Conservation (phyloP, 2,797 vertebrate species). For the Syngnathus rostellatus region DNA sequence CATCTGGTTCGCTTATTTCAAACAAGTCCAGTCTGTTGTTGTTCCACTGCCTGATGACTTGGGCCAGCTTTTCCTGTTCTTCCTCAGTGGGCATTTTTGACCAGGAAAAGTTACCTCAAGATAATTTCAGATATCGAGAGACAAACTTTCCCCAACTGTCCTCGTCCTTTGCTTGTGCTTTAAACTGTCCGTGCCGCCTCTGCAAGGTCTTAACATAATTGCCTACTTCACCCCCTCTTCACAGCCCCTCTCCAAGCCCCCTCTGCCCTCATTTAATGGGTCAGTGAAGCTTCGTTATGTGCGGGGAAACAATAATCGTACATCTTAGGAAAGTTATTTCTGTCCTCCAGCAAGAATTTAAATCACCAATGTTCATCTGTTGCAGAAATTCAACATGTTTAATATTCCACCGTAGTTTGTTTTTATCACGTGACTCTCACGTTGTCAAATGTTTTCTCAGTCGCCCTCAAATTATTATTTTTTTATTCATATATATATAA, state of each 20-base stretch:
- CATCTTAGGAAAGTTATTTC: neutral
- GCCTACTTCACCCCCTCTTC: constrained; percentile 23
- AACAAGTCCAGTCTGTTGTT: constrained; percentile 85
- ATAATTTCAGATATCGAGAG: neutral
- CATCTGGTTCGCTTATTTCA: constrained; percentile 83
- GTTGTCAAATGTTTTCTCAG: neutral
- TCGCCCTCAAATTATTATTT: neutral
- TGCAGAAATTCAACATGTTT: neutral
- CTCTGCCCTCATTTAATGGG: constrained; percentile 50
- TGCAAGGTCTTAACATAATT: constrained; percentile 34
- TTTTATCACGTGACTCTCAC: neutral
- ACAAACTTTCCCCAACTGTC: neutral
- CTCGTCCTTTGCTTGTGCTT: constrained; percentile 7
- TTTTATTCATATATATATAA: neutral
- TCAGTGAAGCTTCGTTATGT: constrained; percentile 60
- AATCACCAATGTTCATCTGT: neutral
- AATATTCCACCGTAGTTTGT: neutral
- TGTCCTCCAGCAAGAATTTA: neutral
- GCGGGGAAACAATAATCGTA: constrained; percentile 21
- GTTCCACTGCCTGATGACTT: constrained; percentile 85
- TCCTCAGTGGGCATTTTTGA: constrained; percentile 58
- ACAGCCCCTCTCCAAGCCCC: constrained; percentile 21
- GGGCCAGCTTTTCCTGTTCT: constrained; percentile 73
- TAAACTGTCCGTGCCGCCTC: constrained; percentile 18
- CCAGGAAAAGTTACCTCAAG: constrained; percentile 10